Conservation (phyloP, 2,888 invertebrate species). For the Elmis aenea region DNA sequence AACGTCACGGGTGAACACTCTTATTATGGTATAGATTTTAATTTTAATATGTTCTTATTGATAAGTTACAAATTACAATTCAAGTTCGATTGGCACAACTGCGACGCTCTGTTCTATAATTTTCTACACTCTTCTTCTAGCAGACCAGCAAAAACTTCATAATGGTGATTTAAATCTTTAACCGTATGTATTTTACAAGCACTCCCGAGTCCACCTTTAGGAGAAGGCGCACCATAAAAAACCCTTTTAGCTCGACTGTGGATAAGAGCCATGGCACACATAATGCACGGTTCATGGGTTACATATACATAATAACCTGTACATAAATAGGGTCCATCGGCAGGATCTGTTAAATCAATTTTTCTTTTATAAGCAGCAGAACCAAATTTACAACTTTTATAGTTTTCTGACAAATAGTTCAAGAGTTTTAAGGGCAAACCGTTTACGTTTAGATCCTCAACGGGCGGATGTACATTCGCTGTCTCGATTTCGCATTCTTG, state of each 20-base stretch:
- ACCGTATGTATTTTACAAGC: slow-evolving; percentile 71
- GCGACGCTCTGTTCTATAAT: no score
- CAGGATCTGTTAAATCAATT: slow-evolving; percentile 34
- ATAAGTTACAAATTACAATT: no score
- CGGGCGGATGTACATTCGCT: no score
- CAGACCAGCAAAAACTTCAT: slow-evolving; percentile 74
- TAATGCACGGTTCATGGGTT: slow-evolving; percentile 82
- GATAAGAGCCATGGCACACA: slow-evolving; percentile 93
- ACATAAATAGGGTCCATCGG: slow-evolving; percentile 70
- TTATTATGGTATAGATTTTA: no score
- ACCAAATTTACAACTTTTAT: slow-evolving; percentile 47
- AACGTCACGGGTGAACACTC: no score
- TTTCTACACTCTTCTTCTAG: slow-evolving; percentile 45
- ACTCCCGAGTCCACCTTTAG: slow-evolving; percentile 67
- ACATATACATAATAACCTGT: slow-evolving; percentile 84
- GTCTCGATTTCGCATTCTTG: no score
- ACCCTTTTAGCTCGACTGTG: slow-evolving; percentile 83
- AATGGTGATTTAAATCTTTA: slow-evolving; percentile 83
- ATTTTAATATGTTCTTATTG: no score
- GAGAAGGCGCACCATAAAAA: slow-evolving; percentile 62
- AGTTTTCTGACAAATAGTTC: slow-evolving; percentile 41
- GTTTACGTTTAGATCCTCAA: slow-evolving; percentile 26
- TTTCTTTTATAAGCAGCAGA: slow-evolving; percentile 45
- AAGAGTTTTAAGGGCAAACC: slow-evolving; percentile 49
- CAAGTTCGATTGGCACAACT: no score